phyloP scores from a whole-genome alignment of 2,888 invertebrate species.

The Cyaniris semiargus region DNA sequence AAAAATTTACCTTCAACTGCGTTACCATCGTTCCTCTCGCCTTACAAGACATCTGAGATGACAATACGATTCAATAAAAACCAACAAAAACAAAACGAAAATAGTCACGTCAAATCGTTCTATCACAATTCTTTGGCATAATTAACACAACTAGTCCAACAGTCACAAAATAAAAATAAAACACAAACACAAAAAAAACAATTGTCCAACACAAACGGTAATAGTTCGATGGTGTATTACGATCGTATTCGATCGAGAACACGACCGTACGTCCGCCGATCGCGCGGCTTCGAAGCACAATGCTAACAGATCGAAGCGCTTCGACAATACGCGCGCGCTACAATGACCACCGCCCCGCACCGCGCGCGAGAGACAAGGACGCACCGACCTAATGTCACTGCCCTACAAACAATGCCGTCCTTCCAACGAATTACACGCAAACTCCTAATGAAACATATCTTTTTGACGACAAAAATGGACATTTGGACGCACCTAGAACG shows the following conservation, averaged over 20 bases:
- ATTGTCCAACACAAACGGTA: slow-evolving; percentile 55
- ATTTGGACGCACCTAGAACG: neutral
- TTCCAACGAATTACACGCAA: slow-evolving; percentile 52
- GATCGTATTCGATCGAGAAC: slow-evolving; percentile 60
- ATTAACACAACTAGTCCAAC: slow-evolving; percentile 53
- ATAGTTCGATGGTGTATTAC: slow-evolving; percentile 53
- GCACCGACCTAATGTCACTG: slow-evolving; percentile 79
- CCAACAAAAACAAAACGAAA: slow-evolving; percentile 53
- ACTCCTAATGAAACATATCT: slow-evolving; percentile 53
- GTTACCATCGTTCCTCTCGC: slow-evolving; percentile 75
- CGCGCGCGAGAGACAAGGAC: slow-evolving; percentile 75
- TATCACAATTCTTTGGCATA: slow-evolving; percentile 74
- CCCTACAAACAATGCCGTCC: slow-evolving; percentile 77
- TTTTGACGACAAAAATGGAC: slow-evolving; percentile 39
- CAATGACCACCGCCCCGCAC: slow-evolving; percentile 76
- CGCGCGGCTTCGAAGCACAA: slow-evolving; percentile 72
- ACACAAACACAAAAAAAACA: slow-evolving; percentile 56
- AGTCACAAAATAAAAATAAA: slow-evolving; percentile 54
- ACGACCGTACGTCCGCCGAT: slow-evolving; percentile 60
- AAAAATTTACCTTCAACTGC: slow-evolving; percentile 65
- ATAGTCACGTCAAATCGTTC: slow-evolving; percentile 62
- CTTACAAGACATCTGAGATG: slow-evolving; percentile 68
- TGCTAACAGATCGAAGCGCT: slow-evolving; percentile 78
- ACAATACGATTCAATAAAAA: slow-evolving; percentile 51
- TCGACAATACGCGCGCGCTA: slow-evolving; percentile 80